Evolutionary conservation across 2,797 vertebrate genomes (phyloP).

Genomic region (Manis javanica): DNA sequence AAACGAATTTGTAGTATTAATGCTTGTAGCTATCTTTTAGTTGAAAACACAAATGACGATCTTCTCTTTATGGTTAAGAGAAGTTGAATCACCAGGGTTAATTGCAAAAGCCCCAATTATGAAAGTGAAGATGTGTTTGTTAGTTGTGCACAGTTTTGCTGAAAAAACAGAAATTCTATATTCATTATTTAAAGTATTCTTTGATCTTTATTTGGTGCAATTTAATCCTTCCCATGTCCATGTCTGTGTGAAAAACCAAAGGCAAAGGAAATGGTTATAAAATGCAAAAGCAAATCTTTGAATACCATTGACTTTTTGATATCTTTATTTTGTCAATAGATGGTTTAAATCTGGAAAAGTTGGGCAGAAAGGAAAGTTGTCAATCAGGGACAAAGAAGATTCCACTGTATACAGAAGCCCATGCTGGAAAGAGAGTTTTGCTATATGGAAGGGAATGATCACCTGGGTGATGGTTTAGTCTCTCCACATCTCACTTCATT

Average conservation of each 20-base stretch:
- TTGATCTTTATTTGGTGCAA: neutral
- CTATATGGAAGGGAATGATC: neutral
- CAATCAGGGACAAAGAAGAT: neutral
- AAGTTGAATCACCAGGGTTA: conserved; percentile 43
- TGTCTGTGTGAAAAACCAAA: neutral
- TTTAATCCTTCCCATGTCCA: neutral
- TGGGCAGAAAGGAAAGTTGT: neutral
- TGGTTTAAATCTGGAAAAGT: neutral
- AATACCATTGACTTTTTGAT: neutral
- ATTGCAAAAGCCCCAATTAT: conserved; percentile 1
- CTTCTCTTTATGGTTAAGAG: neutral
- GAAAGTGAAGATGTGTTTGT: neutral
- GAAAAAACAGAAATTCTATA: neutral
- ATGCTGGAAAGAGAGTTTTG: neutral
- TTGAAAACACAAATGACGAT: conserved; percentile 16
- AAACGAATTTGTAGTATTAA: conserved; percentile 1
- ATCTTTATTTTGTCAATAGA: neutral
- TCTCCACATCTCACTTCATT: neutral
- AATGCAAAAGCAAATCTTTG: neutral
- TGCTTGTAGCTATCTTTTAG: neutral
- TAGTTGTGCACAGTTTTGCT: neutral
- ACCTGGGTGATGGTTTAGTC: neutral
- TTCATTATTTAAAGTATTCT: conserved; percentile 1
- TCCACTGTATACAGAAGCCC: neutral
- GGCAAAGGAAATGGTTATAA: neutral